These are phyloP conservation scores for Drosophila helvetica DNA, from an alignment of 2,888 invertebrate species.

Conservation along the genomic window DNA sequence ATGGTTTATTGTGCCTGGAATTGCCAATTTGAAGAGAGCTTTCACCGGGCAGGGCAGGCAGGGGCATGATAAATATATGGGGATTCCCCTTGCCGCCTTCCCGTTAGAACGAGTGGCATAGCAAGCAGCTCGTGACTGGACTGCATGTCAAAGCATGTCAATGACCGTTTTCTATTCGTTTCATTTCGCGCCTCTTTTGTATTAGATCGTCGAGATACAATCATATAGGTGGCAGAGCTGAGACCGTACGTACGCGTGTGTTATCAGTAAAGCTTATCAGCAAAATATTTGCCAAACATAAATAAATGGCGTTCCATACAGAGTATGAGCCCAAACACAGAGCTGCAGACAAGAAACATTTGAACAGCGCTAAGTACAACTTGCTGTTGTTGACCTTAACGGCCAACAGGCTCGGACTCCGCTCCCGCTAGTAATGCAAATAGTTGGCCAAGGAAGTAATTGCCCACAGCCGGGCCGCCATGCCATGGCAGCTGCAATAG, in stretches of 20 bases:
- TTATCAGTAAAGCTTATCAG: slow-evolving; percentile 53
- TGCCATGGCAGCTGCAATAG: slow-evolving; percentile 31
- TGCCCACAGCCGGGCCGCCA: slow-evolving; percentile 28
- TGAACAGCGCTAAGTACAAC: slow-evolving; percentile 7
- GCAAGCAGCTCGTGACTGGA: slow-evolving; percentile 64
- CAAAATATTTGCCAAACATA: slow-evolving; percentile 49
- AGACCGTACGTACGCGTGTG: neutral
- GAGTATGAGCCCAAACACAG: neutral
- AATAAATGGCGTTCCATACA: slow-evolving; percentile 33
- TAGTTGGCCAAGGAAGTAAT: slow-evolving; percentile 61
- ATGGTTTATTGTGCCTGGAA: slow-evolving; percentile 34
- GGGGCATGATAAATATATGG: neutral
- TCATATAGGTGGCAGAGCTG: slow-evolving; percentile 3
- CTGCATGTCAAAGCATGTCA: slow-evolving; percentile 56
- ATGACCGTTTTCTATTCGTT: slow-evolving; percentile 52
- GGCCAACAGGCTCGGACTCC: slow-evolving; percentile 13
- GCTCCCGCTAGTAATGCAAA: slow-evolving; percentile 41
- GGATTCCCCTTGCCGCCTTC: slow-evolving; percentile 1
- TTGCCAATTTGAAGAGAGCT: slow-evolving; percentile 33
- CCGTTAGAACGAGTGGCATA: slow-evolving; percentile 30
- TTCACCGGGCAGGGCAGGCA: slow-evolving; percentile 19
- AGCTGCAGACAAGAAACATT: slow-evolving; percentile 16
- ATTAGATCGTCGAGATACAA: slow-evolving; percentile 5
- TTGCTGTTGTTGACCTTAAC: slow-evolving; percentile 70
- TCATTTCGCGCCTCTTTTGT: slow-evolving; percentile 6